These are phyloP conservation scores for Cichladusa arquata DNA, from an alignment of 2,113 vertebrate species.

Conservation along the genomic window DNA sequence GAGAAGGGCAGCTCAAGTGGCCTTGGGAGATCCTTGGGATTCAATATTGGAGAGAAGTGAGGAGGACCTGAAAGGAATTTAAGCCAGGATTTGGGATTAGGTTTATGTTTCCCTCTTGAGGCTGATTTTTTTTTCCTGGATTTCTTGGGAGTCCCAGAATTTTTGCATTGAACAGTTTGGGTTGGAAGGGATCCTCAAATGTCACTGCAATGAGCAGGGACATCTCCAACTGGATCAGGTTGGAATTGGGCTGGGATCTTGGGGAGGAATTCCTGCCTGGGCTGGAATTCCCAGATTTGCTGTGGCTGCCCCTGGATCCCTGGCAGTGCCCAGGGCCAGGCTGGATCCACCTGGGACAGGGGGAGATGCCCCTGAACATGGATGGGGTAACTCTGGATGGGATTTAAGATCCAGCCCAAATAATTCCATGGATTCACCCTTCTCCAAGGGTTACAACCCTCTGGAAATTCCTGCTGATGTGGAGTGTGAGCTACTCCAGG, in stretches of 20 bases:
- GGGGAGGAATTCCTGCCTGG: neutral
- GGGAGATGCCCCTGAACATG: neutral
- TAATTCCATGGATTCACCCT: neutral
- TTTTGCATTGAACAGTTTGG: neutral
- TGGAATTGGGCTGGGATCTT: neutral
- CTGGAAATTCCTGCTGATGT: neutral
- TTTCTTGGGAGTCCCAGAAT: neutral
- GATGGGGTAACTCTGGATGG: no score
- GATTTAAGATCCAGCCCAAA: neutral
- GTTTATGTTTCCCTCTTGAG: neutral
- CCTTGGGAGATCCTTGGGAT: neutral
- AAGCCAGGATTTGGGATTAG: neutral
- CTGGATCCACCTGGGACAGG: rapidly evolving
- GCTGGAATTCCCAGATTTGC: neutral
- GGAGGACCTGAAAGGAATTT: neutral
- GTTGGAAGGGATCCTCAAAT: no score
- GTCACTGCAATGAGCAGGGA: neutral
- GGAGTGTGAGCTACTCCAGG: rapidly evolving
- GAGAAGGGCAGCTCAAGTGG: neutral
- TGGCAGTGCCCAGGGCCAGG: rapidly evolving
- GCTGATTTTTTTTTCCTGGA: neutral
- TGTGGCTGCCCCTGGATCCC: neutral
- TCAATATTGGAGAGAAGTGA: rapidly evolving
- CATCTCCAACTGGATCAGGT: neutral
- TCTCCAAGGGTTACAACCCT: neutral